A percentile compares a stretch with the other conserved stretches of the same genome.
Conservation (phyloP, 1,140 invertebrate species). For the Bathynomus jamesi region DNA sequence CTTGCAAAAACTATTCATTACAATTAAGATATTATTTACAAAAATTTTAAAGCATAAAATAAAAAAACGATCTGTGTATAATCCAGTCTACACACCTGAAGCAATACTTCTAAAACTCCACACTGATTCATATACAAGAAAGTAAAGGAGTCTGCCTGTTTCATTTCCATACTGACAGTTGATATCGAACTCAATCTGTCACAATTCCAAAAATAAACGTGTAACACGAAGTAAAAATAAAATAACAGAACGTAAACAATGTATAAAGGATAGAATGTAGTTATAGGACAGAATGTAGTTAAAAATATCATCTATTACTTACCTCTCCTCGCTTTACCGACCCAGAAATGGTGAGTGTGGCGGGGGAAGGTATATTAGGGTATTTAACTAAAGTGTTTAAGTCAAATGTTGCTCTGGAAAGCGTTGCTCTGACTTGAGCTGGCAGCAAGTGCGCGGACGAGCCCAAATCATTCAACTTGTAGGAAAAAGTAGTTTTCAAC, state of each 20-base stretch:
- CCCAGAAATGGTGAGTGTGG: neutral
- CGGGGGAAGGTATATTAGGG: neutral
- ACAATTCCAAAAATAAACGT: too few relatives aligned
- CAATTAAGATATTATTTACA: too few relatives aligned
- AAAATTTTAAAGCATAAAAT: too few relatives aligned
- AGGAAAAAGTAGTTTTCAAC: neutral
- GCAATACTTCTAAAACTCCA: neutral
- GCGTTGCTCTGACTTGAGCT: neutral
- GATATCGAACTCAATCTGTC: neutral
- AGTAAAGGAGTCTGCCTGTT: neutral
- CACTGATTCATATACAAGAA: neutral
- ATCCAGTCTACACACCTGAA: neutral
- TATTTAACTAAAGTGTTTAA: neutral
- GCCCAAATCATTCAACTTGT: neutral
- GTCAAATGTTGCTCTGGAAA: neutral
- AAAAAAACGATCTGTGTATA: too few relatives aligned
- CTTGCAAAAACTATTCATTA: too few relatives aligned
- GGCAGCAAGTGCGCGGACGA: neutral
- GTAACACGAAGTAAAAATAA: too few relatives aligned
- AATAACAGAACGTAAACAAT: too few relatives aligned
- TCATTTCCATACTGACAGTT: neutral
- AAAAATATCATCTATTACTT: too few relatives aligned
- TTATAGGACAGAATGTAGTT: too few relatives aligned
- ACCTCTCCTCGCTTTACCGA: neutral
- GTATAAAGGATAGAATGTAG: too few relatives aligned